Conservation (phyloP, 2,113 vertebrate genomes). For the Glaucomys volans region DNA sequence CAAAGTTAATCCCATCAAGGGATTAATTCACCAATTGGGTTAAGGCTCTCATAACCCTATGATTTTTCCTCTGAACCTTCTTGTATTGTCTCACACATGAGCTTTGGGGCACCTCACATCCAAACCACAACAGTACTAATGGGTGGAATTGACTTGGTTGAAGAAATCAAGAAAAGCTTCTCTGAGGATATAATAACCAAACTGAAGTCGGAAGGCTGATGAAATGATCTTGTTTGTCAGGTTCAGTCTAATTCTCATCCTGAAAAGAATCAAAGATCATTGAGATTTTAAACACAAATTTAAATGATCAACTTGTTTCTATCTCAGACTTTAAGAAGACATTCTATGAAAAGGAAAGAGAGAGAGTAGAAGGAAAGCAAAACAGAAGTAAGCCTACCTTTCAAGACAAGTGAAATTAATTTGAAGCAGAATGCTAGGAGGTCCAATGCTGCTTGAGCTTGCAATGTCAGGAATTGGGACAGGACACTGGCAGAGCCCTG, state of each 20-base stretch:
- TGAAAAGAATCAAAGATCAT: constrained; percentile 29
- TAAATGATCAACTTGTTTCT: background rate
- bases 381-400: background rate
- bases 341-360: background rate
- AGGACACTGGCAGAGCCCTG: background rate
- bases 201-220: background rate
- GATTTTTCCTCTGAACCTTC: no score
- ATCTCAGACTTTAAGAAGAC: background rate
- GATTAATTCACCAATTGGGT: no score
- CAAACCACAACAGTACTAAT: background rate
- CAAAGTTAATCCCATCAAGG: no score
- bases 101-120: no score
- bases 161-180: background rate
- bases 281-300: constrained; percentile 9
- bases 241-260: background rate
- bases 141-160: background rate
- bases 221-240: background rate
- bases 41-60: no score
- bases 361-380: background rate
- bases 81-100: no score
- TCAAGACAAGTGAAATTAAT: constrained; percentile 5
- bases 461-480: background rate
- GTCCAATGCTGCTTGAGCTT: background rate
- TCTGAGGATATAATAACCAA: background rate
- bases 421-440: background rate